These are phyloP conservation scores for Galeopsomyia nigrocyanea DNA, from an alignment of 2,888 invertebrate species.

Conservation along the genomic window DNA sequence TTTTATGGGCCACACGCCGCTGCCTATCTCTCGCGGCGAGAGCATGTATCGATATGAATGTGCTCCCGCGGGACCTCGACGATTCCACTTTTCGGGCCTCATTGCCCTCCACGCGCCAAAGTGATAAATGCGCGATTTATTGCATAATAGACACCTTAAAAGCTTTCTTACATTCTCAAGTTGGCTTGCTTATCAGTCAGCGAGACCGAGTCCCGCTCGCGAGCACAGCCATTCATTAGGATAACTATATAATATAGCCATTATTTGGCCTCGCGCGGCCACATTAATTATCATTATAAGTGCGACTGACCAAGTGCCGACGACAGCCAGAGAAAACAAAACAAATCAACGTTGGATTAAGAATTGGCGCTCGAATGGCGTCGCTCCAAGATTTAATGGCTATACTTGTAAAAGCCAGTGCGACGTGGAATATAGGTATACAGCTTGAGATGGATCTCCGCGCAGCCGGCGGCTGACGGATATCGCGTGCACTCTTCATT, in stretches of 20 bases:
- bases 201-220: background rate
- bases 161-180: constrained; percentile 36
- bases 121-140: constrained; percentile 28
- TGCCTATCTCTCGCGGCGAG: background rate
- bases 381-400: background rate
- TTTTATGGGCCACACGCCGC: background rate
- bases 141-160: constrained; percentile 39
- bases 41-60: background rate
- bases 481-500: constrained; percentile 27
- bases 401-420: background rate
- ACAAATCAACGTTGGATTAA: too few relatives aligned
- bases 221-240: background rate
- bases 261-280: background rate
- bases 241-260: too few relatives aligned
- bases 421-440: background rate
- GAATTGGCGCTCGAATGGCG: background rate
- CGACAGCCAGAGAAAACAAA: too few relatives aligned
- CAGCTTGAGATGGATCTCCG: constrained; percentile 23
- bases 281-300: background rate
- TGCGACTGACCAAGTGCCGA: background rate
- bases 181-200: constrained; percentile 16
- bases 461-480: too few relatives aligned
- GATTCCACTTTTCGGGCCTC: constrained; percentile 26
- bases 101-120: background rate
- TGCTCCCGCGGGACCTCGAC: constrained; percentile 8